Evolutionary conservation across 2,797 vertebrate species (phyloP).

Genomic region (Amblyopsis hoosieri): DNA sequence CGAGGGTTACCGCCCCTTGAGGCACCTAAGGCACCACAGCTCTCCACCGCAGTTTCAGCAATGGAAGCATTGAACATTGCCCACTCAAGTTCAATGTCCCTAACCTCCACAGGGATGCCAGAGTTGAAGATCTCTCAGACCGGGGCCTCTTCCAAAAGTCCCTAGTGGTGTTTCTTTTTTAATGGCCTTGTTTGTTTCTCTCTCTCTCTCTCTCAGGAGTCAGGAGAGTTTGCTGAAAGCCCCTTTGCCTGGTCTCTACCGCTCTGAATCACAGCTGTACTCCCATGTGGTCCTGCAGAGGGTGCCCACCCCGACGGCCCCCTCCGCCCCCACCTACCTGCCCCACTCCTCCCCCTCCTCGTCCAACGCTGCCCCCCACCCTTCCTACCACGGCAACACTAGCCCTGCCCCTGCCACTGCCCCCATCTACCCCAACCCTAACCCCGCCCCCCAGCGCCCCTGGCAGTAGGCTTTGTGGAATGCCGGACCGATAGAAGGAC

Average conservation of each 20-base stretch:
- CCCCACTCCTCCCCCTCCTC: constrained; percentile 47
- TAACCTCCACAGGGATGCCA: too few species aligned
- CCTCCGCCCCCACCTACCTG: constrained; percentile 53
- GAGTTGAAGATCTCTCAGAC: too few species aligned
- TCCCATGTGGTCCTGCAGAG: constrained; percentile 78
- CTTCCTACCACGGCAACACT: constrained; percentile 30
- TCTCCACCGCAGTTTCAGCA: too few species aligned
- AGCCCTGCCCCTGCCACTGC: constrained; percentile 54
- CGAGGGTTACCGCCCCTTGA: too few species aligned
- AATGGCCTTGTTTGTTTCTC: background rate
- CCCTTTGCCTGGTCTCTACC: constrained; percentile 69
- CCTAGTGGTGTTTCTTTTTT: too few species aligned
- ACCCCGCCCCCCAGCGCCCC: constrained; percentile 60
- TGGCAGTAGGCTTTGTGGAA: constrained; percentile 61
- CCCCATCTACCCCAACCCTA: constrained; percentile 67
- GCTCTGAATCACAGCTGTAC: constrained; percentile 76
- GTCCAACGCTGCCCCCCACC: constrained; percentile 34
- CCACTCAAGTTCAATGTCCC: too few species aligned
- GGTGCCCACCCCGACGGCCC: constrained; percentile 71
- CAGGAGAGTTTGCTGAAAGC: constrained; percentile 79
- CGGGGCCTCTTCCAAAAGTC: too few species aligned
- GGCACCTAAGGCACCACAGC: too few species aligned
- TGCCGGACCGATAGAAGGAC: too few species aligned
- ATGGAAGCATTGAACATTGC: too few species aligned
- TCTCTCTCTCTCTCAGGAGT: constrained; percentile 58